phyloP scores from a whole-genome alignment of 2,113 vertebrate species.

The Epinephelus lanceolatus region DNA sequence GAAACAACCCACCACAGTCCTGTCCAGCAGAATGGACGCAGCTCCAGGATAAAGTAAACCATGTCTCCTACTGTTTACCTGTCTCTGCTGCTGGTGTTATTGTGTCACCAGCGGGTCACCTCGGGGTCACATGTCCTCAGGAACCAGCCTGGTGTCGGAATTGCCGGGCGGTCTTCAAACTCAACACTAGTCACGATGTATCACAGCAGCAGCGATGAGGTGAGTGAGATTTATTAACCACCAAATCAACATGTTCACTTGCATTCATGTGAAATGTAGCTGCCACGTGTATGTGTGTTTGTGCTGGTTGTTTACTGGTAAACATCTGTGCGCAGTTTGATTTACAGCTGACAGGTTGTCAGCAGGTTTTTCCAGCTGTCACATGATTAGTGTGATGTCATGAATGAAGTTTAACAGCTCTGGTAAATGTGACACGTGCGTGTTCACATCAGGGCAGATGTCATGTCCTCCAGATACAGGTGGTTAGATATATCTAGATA shows the following conservation, averaged over 20 bases:
- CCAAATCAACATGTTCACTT: background rate
- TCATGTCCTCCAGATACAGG: background rate
- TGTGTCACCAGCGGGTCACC: background rate
- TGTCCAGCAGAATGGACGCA: conserved; percentile 46
- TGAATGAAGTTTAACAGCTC: background rate
- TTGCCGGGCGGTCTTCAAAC: background rate
- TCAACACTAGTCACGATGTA: conserved; percentile 16
- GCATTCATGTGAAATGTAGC: background rate
- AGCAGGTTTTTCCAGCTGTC: conserved; percentile 38
- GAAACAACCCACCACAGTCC: background rate
- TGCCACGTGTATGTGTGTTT: background rate
- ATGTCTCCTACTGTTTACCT: conserved; percentile 23
- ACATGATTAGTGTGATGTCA: conserved; percentile 33
- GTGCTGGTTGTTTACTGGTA: background rate
- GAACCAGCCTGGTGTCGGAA: conserved; percentile 9
- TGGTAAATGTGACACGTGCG: background rate
- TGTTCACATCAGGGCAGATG: background rate
- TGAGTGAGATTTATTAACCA: conserved; percentile 37
- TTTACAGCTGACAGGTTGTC: conserved; percentile 14
- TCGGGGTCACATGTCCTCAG: conserved; percentile 10
- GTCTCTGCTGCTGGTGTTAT: conserved; percentile 19
- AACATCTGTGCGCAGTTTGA: background rate
- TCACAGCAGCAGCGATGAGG: conserved; percentile 63
- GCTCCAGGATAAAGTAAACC: conserved; percentile 53
- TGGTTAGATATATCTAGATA: background rate